Percentiles rank a stretch among this genome's conserved stretches.
Conservation (phyloP, 2,888 invertebrate species). For the Cheilosia soror region DNA sequence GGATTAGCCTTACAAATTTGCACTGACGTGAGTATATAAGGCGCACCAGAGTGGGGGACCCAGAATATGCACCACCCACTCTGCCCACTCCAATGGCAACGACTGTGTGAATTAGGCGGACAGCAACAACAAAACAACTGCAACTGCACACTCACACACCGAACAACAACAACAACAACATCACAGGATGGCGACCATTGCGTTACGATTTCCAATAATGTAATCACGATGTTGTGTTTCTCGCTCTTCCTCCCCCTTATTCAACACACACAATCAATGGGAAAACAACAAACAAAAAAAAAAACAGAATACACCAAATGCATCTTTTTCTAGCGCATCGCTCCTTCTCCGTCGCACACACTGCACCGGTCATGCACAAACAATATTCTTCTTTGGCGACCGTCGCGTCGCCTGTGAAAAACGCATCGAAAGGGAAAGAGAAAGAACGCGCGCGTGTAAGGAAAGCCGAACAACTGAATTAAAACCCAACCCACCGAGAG, state of each 20-base stretch:
- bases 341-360: constrained; percentile 48
- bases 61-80: constrained; percentile 66
- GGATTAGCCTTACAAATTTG: constrained; percentile 74
- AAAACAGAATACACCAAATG: constrained; percentile 30
- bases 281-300: constrained; percentile 23
- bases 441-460: constrained; percentile 70
- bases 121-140: constrained; percentile 46
- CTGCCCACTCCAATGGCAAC: constrained; percentile 70
- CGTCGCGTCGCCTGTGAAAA: constrained; percentile 41
- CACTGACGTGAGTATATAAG: constrained; percentile 60
- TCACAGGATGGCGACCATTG: constrained; percentile 73
- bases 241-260: constrained; percentile 38
- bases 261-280: constrained; percentile 38
- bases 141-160: constrained; percentile 55
- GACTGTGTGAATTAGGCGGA: constrained; percentile 49
- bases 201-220: constrained; percentile 75
- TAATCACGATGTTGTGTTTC: constrained; percentile 58
- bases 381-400: constrained; percentile 33
- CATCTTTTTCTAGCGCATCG: constrained; percentile 53
- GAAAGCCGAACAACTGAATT: constrained; percentile 64
- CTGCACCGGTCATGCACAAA: constrained; percentile 61
- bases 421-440: constrained; percentile 71
- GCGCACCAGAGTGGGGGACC: constrained; percentile 53
- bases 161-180: constrained; percentile 73
- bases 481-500: constrained; percentile 73